Evolutionary conservation across 2,797 vertebrate genomes (phyloP).

Genomic region (Cuculus canorus): DNA sequence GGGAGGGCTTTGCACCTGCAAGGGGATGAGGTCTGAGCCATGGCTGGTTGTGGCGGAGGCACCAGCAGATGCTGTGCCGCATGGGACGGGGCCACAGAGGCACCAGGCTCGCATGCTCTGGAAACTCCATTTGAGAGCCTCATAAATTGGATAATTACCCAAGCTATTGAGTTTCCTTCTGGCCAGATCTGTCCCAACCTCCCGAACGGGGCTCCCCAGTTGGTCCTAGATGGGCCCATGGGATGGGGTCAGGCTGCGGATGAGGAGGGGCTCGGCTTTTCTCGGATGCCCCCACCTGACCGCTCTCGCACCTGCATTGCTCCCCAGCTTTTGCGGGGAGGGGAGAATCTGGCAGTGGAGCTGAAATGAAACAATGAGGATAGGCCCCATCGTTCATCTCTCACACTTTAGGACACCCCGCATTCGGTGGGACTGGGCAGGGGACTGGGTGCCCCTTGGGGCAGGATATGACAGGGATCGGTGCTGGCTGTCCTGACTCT

Average conservation of each 20-base stretch:
- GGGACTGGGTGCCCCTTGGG: not conserved
- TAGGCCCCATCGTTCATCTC: constrained; percentile 14
- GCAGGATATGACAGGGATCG: accelerated
- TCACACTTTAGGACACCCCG: not conserved
- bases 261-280: not conserved
- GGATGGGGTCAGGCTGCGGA: not conserved
- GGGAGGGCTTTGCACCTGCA: constrained; percentile 17
- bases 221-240: constrained; percentile 4
- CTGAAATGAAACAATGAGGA: not conserved
- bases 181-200: constrained; percentile 55
- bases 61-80: not conserved
- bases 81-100: not conserved
- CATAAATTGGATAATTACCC: constrained; percentile 59
- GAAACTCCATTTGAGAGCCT: constrained; percentile 68
- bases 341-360: not conserved
- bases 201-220: constrained; percentile 36
- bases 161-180: constrained; percentile 67
- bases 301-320: constrained; percentile 5
- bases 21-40: not conserved
- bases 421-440: not conserved
- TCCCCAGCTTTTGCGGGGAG: not conserved
- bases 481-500: not conserved
- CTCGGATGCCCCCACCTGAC: not conserved
- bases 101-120: constrained; percentile 5
- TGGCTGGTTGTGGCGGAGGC: not conserved